Conservation (phyloP, 2,888 invertebrate genomes). For the Agriopis marginaria region DNA sequence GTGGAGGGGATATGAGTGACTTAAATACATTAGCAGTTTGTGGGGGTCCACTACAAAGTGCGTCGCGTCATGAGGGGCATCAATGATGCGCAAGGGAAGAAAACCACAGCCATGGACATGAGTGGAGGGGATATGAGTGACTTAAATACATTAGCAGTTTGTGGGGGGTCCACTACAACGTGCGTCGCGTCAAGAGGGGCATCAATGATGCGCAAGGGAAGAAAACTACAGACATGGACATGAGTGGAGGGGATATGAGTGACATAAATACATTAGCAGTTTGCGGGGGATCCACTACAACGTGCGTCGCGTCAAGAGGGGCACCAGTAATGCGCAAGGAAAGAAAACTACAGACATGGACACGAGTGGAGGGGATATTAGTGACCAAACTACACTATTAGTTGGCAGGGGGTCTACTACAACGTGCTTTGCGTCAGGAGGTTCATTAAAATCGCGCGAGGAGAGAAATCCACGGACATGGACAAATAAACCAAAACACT, state of each 20-base stretch:
- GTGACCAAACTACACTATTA: too few relatives aligned
- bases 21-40: background rate
- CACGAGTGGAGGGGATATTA: background rate
- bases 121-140: background rate
- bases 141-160: background rate
- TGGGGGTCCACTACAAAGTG: background rate
- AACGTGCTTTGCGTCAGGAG: too few relatives aligned
- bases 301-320: background rate
- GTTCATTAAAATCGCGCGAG: too few relatives aligned
- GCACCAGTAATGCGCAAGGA: background rate
- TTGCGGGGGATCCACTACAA: background rate
- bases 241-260: background rate
- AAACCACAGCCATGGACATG: background rate
- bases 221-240: background rate
- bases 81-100: background rate
- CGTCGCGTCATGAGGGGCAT: too few relatives aligned
- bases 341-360: too few relatives aligned
- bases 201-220: background rate
- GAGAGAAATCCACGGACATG: too few relatives aligned
- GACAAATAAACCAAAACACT: too few relatives aligned
- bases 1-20: background rate
- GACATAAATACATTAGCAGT: background rate
- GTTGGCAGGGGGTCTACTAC: too few relatives aligned
- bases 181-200: background rate
- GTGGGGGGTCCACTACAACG: background rate